Conservation (phyloP, 2,888 invertebrate genomes). For the Cephus rjabovi region DNA sequence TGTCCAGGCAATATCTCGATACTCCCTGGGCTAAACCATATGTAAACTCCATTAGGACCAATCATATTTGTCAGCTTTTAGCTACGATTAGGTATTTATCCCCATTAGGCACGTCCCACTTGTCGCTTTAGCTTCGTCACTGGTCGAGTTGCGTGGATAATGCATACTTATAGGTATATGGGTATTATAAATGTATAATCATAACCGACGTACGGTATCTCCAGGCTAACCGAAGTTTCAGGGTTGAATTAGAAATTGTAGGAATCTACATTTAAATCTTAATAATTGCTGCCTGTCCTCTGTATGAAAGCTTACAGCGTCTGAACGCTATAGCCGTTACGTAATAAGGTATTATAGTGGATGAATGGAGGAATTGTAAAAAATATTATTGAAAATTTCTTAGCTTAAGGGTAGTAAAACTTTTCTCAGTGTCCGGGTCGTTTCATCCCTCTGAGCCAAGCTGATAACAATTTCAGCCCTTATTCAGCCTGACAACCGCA, state of each 20-base stretch:
- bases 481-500: not conserved
- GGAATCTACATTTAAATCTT: not conserved
- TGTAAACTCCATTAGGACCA: conserved; percentile 40
- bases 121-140: conserved; percentile 8
- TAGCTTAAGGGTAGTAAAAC: not conserved
- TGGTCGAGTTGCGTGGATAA: not conserved
- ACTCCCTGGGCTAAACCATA: not conserved
- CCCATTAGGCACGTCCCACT: conserved; percentile 35
- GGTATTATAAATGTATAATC: not conserved
- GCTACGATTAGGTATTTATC: conserved; percentile 46
- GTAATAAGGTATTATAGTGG: not conserved
- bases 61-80: conserved; percentile 49
- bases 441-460: conserved; percentile 14
- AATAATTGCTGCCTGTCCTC: not conserved
- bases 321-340: not conserved
- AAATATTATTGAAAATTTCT: not conserved
- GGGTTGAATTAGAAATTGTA: not conserved
- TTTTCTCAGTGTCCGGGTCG: not conserved
- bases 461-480: not conserved
- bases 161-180: not conserved
- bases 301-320: no score
- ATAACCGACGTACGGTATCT: not conserved
- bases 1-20: not conserved
- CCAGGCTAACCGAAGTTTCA: not conserved
- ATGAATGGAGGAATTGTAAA: not conserved